A percentile compares a stretch with the other conserved stretches of the same genome.
Conservation (phyloP, 2,888 invertebrate species). For the Scaptomyza cyrtandrae region DNA sequence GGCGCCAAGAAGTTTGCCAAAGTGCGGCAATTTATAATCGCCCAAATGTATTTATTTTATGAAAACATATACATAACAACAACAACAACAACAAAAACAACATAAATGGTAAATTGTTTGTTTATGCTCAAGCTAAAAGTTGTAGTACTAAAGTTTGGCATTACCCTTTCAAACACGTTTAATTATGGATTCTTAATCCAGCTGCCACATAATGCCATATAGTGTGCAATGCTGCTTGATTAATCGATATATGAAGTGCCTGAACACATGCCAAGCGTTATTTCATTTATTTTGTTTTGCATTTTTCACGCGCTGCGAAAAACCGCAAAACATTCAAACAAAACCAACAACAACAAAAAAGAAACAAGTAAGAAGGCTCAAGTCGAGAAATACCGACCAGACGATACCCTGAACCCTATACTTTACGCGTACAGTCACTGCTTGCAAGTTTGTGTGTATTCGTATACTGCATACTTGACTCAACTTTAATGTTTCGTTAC, state of each 20-base stretch:
- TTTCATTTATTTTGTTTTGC: slow-evolving; percentile 21
- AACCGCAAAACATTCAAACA: slow-evolving; percentile 47
- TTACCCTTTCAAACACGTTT: not conserved
- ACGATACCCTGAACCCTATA: too few species aligned
- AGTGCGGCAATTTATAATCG: slow-evolving; percentile 41
- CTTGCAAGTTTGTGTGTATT: too few species aligned
- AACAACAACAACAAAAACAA: too few species aligned
- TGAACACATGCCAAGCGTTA: slow-evolving; percentile 16
- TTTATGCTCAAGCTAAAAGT: not conserved
- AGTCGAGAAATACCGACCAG: too few species aligned
- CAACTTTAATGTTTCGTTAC: too few species aligned
- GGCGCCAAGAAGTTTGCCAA: slow-evolving; percentile 33
- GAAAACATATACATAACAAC: not conserved
- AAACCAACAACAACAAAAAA: slow-evolving; percentile 42
- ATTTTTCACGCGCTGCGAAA: slow-evolving; percentile 50
- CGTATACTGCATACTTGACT: too few species aligned
- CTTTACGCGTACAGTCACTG: too few species aligned
- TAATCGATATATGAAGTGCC: slow-evolving; percentile 35
- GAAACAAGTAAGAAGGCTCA: not conserved
- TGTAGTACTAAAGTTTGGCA: not conserved
- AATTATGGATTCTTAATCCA: not conserved
- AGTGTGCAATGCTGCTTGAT: slow-evolving; percentile 22
- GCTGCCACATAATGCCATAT: too few species aligned
- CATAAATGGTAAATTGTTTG: not conserved
- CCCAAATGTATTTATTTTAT: slow-evolving; percentile 9